Base-by-base conservation (phyloP, 1,140 invertebrate species). In the Anthonomus grandis region DNA sequence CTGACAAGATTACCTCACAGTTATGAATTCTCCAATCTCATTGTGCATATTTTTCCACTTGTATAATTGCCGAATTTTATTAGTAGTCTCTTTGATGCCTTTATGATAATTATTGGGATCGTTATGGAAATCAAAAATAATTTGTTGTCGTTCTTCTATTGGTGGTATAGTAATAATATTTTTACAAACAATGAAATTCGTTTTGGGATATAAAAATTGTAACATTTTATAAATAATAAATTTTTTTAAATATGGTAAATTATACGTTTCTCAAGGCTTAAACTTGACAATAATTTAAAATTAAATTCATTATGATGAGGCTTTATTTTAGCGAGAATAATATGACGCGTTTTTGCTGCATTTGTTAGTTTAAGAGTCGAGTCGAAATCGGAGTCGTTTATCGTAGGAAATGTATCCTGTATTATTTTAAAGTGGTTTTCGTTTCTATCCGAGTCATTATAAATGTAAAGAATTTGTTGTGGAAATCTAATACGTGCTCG, bases 121-220 rank as follows among this genome's bases (percentile, higher is more conserved):
- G n/a, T n/a, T 31, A 8, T 6, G 6, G 17, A 12, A 39, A n/a
- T 48, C 46, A 22, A 48, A 25, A 48, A 48, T 48, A 31, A 48
- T 34, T 48, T 34, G n/a, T 48, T 48, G 6, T 10, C 46, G 22
- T 25, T 48, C 46, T 15, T 48, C 18, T 13, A 48, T 31, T n/a
- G 46, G 46, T 34, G 46, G 25, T 48, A 31, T 34, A 8, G 46
- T 34, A 37, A 48, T 31, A 48, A 48, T 48, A 48, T 48, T 48
- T 48, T 48, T 48, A 34, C 46, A 48, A n/a, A 48, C 18, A 31
- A 48, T 48, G 19, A 48, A 48, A 31, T 48, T 31, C 12, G 46
- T 48, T 31, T 48, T 34, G 6, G 46, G 46, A 48, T 48, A 48
- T 31, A 48, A 12, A 34, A 31, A 48, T 31, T 15, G 27, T 18